phyloP scores from a whole-genome alignment of 2,113 vertebrate genomes.

The Cettia cetti region DNA sequence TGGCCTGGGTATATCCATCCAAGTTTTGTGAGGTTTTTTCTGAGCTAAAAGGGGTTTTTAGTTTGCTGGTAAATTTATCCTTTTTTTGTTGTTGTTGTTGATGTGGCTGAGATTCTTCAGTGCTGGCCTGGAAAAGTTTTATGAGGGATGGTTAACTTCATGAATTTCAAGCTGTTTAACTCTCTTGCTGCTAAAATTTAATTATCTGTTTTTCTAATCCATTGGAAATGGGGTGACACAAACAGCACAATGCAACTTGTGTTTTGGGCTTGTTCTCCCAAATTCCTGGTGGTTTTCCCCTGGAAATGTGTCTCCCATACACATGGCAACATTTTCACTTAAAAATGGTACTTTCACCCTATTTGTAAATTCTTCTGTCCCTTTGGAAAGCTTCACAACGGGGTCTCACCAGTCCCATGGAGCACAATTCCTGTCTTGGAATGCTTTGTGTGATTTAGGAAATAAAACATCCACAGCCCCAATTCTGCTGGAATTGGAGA shows the following conservation, averaged over 20 bases:
- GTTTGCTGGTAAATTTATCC: background rate
- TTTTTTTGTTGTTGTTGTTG: background rate
- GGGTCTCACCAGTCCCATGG: fast-evolving
- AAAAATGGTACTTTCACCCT: fast-evolving
- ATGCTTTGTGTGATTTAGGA: background rate
- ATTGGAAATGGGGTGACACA: fast-evolving
- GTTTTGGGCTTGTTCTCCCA: background rate
- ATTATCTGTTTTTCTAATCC: background rate
- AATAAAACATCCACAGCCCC: background rate
- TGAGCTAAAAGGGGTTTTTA: background rate
- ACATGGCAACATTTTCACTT: fast-evolving
- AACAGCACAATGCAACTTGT: fast-evolving
- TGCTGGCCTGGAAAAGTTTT: background rate
- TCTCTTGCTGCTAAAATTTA: background rate
- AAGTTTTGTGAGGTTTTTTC: background rate
- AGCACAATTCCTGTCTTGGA: background rate
- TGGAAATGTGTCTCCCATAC: background rate
- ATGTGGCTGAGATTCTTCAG: background rate
- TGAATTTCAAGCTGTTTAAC: background rate
- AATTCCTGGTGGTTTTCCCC: background rate
- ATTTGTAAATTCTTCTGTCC: fast-evolving
- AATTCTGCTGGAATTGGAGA: background rate
- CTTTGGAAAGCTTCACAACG: fast-evolving
- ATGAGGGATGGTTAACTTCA: background rate
- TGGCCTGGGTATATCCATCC: background rate